A percentile compares a stretch with the other conserved stretches of the same genome.
These are phyloP conservation scores for Antigone vipio DNA, from an alignment of 2,113 vertebrate genomes.

Conservation along the genomic window DNA sequence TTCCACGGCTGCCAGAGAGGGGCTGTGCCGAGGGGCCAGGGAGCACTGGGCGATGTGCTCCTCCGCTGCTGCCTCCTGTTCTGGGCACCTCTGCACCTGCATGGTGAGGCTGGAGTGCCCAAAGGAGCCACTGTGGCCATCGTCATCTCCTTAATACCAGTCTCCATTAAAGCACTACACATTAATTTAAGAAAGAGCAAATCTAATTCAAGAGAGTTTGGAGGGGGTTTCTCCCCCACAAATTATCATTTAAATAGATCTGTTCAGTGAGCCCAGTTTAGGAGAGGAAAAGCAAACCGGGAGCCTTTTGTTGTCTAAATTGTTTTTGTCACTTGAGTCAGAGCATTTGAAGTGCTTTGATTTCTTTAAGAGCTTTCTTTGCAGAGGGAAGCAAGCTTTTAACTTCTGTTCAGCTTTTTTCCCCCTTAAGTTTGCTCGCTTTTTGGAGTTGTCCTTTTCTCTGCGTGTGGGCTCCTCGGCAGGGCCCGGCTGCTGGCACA, in stretches of 20 bases:
- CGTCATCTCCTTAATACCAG: neutral
- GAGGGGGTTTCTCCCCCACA: neutral
- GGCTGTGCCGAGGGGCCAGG: accelerated
- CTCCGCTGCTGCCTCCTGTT: neutral
- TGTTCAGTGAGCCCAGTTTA: conserved; percentile 10
- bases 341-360: conserved; percentile 49
- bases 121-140: neutral
- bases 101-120: neutral
- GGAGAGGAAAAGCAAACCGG: neutral
- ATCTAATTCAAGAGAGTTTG: conserved; percentile 17
- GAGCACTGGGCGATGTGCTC: accelerated
- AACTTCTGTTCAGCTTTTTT: neutral
- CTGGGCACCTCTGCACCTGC: accelerated
- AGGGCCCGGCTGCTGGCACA: accelerated
- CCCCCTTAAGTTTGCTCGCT: neutral
- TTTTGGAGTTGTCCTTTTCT: neutral
- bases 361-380: conserved; percentile 36
- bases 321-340: conserved; percentile 53
- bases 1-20: accelerated
- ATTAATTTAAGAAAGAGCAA: conserved; percentile 15
- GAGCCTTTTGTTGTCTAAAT: conserved; percentile 55
- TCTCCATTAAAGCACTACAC: neutral
- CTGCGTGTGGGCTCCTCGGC: neutral
- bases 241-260: conserved; percentile 63
- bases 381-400: conserved; percentile 25